phyloP scores from a whole-genome alignment of 2,113 vertebrate species.

The Anguilla rostrata region DNA sequence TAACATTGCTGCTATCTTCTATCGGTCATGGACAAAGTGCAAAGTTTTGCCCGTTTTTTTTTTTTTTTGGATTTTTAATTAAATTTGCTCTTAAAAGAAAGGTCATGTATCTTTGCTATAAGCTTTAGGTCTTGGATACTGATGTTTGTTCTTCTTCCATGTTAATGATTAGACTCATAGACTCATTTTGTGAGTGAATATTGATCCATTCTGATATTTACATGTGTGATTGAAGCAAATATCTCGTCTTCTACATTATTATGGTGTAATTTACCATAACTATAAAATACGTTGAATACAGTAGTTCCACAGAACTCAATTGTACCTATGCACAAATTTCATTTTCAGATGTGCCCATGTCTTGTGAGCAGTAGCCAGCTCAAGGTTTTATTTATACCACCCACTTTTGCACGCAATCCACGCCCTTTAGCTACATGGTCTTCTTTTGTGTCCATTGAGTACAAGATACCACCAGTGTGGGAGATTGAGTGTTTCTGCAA shows the following conservation, averaged over 20 bases:
- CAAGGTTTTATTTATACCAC: background rate
- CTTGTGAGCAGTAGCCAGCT: background rate
- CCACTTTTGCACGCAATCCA: background rate
- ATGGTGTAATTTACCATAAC: background rate
- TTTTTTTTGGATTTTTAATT: background rate
- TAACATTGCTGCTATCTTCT: background rate
- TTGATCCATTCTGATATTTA: background rate
- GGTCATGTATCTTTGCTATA: background rate
- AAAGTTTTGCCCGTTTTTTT: background rate
- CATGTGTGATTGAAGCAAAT: background rate
- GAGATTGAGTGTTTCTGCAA: background rate
- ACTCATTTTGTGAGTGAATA: slow-evolving; percentile 2
- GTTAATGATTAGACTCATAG: background rate
- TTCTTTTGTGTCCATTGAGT: background rate
- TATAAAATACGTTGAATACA: background rate
- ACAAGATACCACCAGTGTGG: background rate
- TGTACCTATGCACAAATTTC: too few relatives aligned
- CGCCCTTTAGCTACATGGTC: background rate
- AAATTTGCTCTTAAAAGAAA: background rate
- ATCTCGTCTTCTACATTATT: background rate
- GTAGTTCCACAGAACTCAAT: background rate
- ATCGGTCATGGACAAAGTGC: background rate
- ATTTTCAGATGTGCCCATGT: too few relatives aligned
- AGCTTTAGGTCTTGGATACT: background rate
- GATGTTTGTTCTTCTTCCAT: background rate